These are phyloP conservation scores for Cossypha niveicapilla DNA, from an alignment of 2,797 vertebrate genomes.

Conservation along the genomic window DNA sequence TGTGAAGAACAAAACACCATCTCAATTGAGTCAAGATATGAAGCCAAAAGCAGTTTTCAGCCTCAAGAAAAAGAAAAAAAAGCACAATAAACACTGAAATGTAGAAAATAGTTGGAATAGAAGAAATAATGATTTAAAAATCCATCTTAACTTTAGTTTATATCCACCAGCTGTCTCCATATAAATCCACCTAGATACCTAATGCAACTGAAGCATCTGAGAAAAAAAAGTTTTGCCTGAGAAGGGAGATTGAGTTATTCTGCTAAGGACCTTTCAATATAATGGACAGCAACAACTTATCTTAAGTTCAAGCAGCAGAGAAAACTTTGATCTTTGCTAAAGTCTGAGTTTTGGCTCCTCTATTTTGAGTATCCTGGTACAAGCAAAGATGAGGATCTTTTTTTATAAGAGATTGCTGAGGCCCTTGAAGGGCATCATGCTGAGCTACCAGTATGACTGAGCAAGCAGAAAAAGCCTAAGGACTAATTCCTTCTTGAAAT, in stretches of 20 bases:
- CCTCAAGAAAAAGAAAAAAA: neutral
- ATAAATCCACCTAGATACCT: neutral
- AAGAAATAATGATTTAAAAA: neutral
- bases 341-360: neutral
- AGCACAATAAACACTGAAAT: neutral
- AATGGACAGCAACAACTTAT: neutral
- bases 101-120: neutral
- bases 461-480: neutral
- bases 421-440: rapidly evolving
- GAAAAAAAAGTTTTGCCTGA: neutral
- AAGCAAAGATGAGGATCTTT: neutral
- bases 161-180: neutral
- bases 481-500: neutral
- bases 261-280: neutral
- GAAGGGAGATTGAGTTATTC: neutral
- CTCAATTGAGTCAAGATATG: neutral
- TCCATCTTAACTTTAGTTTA: neutral
- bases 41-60: neutral
- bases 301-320: neutral
- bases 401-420: rapidly evolving
- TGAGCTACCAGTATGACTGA: neutral
- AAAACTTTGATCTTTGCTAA: neutral
- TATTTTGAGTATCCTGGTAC: rapidly evolving
- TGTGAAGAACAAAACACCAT: neutral
- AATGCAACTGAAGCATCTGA: rapidly evolving